phyloP scores from a whole-genome alignment of 2,888 invertebrate genomes.

The Alsophila aescularia region DNA sequence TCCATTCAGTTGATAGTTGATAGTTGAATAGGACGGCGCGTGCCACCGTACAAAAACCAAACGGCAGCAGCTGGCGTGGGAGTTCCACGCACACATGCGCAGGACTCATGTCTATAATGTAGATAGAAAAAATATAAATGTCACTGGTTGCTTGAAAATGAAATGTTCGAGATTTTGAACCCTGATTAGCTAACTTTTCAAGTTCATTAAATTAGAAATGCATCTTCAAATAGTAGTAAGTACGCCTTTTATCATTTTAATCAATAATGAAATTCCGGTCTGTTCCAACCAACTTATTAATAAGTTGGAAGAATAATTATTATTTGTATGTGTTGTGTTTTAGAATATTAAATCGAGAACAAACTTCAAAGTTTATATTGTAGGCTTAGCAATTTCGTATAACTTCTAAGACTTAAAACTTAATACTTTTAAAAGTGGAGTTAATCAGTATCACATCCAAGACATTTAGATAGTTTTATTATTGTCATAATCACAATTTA shows the following conservation, averaged over 20 bases:
- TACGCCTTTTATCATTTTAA: too few relatives aligned
- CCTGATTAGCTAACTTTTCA: not conserved
- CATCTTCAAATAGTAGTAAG: too few relatives aligned
- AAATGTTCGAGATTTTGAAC: not conserved
- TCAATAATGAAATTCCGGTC: too few relatives aligned
- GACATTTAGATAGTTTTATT: not conserved
- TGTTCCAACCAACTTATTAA: too few relatives aligned
- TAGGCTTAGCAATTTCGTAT: too few relatives aligned
- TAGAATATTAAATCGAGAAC: too few relatives aligned
- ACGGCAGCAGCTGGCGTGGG: slow-evolving; percentile 76
- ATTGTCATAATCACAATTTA: not conserved
- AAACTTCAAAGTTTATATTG: too few relatives aligned
- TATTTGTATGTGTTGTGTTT: too few relatives aligned
- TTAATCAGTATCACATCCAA: not conserved
- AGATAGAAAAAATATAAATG: not conserved
- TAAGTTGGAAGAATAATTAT: too few relatives aligned
- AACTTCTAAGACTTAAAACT: too few relatives aligned
- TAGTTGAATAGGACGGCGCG: slow-evolving; percentile 61
- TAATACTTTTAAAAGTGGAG: too few relatives aligned
- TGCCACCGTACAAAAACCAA: slow-evolving; percentile 70
- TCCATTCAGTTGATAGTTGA: slow-evolving; percentile 38
- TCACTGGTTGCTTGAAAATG: not conserved
- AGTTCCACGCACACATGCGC: slow-evolving; percentile 50
- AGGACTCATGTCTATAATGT: slow-evolving; percentile 18
- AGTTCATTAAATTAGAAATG: too few relatives aligned